Evolutionary conservation across 2,113 vertebrate species (phyloP), one percentile per base, ranked within the genome.

Genomic region (Plecturocebus donacophilus): DNA sequence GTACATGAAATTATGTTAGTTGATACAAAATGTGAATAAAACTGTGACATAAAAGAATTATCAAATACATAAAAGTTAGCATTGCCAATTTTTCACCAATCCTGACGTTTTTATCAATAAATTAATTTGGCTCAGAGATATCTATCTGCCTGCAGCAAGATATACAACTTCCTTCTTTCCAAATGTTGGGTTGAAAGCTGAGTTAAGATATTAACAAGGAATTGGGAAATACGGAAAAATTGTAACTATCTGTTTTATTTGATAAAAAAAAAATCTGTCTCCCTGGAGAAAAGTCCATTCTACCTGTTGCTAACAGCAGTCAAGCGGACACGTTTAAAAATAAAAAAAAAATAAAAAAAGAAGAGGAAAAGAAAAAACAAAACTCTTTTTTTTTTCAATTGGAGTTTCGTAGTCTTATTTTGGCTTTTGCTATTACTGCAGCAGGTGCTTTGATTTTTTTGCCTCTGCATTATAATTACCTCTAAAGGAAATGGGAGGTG

Each of bases 371-470:
- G 52, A 52, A 52, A 19, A 17, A 17, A 52, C n/a, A 52, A 17
- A 5, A 0, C 17, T 25, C 17, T 47, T 77, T 77, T 25, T 56
- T 47, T 77, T 42, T 90, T 52, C 77, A 49, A 91, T n/a, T 93
- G 0, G 0, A 42, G 14, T 93, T 54, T 97, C 97, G 96, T 88
- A 86, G 79, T 54, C 17, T 80, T 91, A 97, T 97, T 98, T 98
- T 96, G 11, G 96, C 56, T 54, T 85, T 66, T 90, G 54, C 85
- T 96, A 82, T 96, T 97, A 91, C 5, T 75, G 58, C 75, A 91
- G 32, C 92, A 93, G 88, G 92, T 95, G 80, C 96, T 96, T 97
- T 96, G 95, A 88, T 98, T 98, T 97, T 97, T 96, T 95, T 98
- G 97, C 35, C 66, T 93, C 92, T 56, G 75, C 47, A 89, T 92